These are phyloP conservation scores for Macquaria australasica DNA, from an alignment of 2,113 vertebrate species.

Conservation along the genomic window DNA sequence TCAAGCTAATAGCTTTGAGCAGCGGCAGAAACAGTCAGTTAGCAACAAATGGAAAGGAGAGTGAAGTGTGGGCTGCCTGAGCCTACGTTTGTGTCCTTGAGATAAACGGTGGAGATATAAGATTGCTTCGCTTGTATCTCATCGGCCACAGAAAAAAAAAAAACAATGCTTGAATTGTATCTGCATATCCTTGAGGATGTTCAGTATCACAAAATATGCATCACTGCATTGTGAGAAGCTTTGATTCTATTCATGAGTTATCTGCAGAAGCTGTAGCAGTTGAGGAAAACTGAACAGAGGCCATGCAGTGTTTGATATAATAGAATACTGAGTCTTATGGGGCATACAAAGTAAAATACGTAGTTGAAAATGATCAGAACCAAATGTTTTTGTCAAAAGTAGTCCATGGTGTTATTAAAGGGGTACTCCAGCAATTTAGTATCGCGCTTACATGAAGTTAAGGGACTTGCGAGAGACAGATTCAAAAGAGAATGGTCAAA, in stretches of 20 bases:
- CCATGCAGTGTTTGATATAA: neutral
- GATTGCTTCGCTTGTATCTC: conserved; percentile 21
- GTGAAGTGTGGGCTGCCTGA: neutral
- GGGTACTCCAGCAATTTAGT: neutral
- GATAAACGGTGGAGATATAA: conserved; percentile 47
- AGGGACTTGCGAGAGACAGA: neutral
- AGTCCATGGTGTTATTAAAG: neutral
- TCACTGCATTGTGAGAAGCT: neutral
- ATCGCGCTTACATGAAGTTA: neutral
- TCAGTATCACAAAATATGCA: conserved; percentile 4
- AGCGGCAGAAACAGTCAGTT: conserved; percentile 20
- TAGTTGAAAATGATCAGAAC: neutral
- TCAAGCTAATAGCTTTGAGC: conserved; percentile 54
- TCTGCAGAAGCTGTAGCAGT: conserved; percentile 11
- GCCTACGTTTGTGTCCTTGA: conserved; percentile 58
- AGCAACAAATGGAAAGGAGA: conserved; percentile 43
- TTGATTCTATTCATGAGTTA: conserved; percentile 12
- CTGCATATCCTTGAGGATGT: conserved; percentile 39
- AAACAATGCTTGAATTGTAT: conserved; percentile 45
- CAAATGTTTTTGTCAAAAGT: neutral
- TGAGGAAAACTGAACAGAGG: neutral
- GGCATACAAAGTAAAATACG: too few species aligned
- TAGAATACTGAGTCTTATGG: neutral
- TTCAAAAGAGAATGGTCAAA: neutral
- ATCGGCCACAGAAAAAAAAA: neutral